These are phyloP conservation scores for Lepeophtheirus nordmannii DNA, from an alignment of 2,888 invertebrate genomes.

Conservation along the genomic window DNA sequence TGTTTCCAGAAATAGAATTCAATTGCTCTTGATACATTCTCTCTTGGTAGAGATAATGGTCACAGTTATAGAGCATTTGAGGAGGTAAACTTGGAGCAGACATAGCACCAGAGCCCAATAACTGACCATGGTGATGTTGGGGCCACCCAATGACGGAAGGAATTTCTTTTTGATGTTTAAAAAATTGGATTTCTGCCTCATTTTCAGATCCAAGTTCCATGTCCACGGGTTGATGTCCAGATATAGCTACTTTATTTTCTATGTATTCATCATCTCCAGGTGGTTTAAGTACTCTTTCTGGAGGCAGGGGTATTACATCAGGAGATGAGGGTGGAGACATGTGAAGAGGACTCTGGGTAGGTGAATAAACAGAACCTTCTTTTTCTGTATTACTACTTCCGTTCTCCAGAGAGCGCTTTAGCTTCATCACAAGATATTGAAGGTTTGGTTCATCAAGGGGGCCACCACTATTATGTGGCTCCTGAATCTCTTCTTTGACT, in stretches of 20 bases:
- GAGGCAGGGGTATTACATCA: neutral
- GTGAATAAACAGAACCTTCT: constrained; percentile 3
- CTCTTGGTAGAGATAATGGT: neutral
- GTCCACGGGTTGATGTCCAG: neutral
- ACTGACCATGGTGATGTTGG: neutral
- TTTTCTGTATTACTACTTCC: neutral
- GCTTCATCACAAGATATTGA: too few species aligned
- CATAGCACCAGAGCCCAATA: too few species aligned
- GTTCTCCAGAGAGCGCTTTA: too few species aligned
- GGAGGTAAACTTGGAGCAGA: too few species aligned
- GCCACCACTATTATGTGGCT: neutral
- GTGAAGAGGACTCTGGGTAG: neutral
- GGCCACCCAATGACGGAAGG: neutral
- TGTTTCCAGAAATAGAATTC: too few species aligned
- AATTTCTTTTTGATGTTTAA: neutral
- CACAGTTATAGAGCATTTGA: neutral
- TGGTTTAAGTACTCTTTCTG: neutral
- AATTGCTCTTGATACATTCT: neutral
- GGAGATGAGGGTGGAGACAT: constrained; percentile 3
- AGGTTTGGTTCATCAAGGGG: too few species aligned
- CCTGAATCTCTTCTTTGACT: constrained; percentile 1
- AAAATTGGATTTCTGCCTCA: constrained; percentile 10
- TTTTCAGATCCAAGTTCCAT: constrained; percentile 1
- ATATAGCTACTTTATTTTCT: too few species aligned
- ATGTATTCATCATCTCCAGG: too few species aligned